Evolutionary conservation across 2,113 vertebrate genomes (phyloP).

Genomic region (Maccullochella peelii): DNA sequence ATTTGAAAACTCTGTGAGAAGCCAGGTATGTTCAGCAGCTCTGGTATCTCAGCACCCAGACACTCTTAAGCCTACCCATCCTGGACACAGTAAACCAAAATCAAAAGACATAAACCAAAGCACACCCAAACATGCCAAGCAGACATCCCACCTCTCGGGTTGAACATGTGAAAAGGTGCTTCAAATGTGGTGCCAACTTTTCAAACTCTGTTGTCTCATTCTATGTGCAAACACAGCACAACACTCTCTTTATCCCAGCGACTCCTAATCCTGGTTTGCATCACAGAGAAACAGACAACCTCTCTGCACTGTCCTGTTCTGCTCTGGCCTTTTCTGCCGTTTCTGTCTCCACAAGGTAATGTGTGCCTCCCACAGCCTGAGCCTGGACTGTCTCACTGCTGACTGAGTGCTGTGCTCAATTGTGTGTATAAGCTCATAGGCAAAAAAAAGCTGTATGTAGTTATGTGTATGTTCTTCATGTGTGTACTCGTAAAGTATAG

Average conservation of each 20-base stretch:
- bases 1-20: slow-evolving; percentile 55
- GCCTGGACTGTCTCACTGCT: slow-evolving; percentile 72
- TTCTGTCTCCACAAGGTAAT: slow-evolving; percentile 67
- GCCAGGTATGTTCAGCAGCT: slow-evolving; percentile 71
- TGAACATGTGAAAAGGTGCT: slow-evolving; percentile 14
- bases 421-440: background rate
- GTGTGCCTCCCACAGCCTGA: slow-evolving; percentile 58
- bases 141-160: slow-evolving; percentile 29
- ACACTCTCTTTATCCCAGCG: background rate
- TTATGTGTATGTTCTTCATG: background rate
- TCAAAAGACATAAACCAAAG: slow-evolving; percentile 55
- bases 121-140: slow-evolving; percentile 50
- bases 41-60: slow-evolving; percentile 60
- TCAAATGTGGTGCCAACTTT: background rate
- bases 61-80: slow-evolving; percentile 24
- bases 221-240: background rate
- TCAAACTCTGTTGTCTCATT: background rate
- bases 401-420: slow-evolving; percentile 7
- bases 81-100: slow-evolving; percentile 29
- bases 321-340: slow-evolving; percentile 36
- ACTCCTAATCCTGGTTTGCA: slow-evolving; percentile 56
- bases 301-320: slow-evolving; percentile 25
- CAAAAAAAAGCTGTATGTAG: background rate
- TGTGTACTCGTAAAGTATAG: background rate
- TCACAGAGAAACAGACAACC: slow-evolving; percentile 46